A percentile compares a stretch with the other conserved stretches of the same genome.
phyloP scores from a whole-genome alignment of 2,797 vertebrate species.

The Notamacropus eugenii region DNA sequence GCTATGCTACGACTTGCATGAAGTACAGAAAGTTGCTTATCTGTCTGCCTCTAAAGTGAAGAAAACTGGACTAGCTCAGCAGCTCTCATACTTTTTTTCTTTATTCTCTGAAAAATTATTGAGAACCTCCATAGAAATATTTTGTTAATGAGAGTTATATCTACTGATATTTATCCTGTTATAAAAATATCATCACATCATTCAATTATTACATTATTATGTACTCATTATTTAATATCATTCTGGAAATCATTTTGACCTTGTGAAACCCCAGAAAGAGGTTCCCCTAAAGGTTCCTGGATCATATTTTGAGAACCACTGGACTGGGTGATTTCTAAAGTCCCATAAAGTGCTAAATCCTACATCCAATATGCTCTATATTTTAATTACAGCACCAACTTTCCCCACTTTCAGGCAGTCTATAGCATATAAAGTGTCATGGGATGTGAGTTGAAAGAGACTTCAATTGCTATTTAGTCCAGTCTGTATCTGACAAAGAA shows the following conservation, averaged over 20 bases:
- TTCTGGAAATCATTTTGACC: neutral
- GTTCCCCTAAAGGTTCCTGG: neutral
- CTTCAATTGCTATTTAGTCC: neutral
- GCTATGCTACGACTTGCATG: neutral
- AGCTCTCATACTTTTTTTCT: neutral
- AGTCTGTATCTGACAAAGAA: neutral
- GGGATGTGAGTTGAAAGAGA: neutral
- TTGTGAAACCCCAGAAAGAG: neutral
- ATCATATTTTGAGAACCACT: neutral
- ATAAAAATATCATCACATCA: neutral
- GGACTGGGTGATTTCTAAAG: neutral
- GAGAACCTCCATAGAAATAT: neutral
- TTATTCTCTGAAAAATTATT: neutral
- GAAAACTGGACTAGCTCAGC: neutral
- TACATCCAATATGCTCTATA: neutral
- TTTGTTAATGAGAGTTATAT: neutral
- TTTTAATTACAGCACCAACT: neutral
- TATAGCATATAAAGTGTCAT: neutral
- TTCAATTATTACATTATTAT: neutral
- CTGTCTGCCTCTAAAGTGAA: neutral
- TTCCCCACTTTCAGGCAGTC: neutral
- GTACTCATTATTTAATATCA: neutral
- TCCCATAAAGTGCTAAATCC: neutral
- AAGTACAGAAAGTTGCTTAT: neutral
- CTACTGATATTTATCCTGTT: neutral